Conservation (phyloP, 2,888 invertebrate species). For the Andrena hattorfiana region DNA sequence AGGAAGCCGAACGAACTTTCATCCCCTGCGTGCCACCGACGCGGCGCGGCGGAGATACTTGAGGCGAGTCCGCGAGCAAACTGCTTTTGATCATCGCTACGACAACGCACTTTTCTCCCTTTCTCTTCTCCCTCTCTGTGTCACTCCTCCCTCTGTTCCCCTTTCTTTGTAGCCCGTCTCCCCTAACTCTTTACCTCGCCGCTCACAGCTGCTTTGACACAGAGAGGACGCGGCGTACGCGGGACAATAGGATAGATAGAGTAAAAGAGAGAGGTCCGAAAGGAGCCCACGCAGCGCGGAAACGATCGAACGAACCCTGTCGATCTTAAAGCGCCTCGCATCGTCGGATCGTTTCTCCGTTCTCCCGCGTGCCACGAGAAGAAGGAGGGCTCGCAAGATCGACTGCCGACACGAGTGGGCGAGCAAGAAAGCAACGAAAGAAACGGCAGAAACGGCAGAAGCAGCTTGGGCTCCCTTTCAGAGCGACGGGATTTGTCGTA, state of each 20-base stretch:
- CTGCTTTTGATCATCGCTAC: constrained; percentile 77
- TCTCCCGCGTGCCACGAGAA: background rate
- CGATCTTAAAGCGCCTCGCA: constrained; percentile 42
- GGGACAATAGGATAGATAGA: constrained; percentile 28
- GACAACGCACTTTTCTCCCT: constrained; percentile 50
- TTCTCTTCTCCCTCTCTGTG: constrained; percentile 30
- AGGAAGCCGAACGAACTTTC: constrained; percentile 70
- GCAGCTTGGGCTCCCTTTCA: constrained; percentile 47
- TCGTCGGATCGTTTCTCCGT: background rate
- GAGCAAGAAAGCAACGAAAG: background rate
- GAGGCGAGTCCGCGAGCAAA: constrained; percentile 75
- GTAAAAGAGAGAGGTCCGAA: constrained; percentile 7
- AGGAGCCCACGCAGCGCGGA: constrained; percentile 8
- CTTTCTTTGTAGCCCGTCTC: constrained; percentile 53
- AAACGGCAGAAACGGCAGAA: background rate
- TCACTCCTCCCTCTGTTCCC: constrained; percentile 29
- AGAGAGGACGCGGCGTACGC: constrained; percentile 28
- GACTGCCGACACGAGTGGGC: background rate
- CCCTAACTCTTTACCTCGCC: constrained; percentile 56
- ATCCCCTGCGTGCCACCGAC: constrained; percentile 43
- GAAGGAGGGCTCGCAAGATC: constrained; percentile 18
- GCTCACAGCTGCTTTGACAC: constrained; percentile 44
- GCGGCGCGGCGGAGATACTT: constrained; percentile 58
- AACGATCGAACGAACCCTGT: constrained; percentile 56
- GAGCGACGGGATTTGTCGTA: constrained; percentile 74